Evolutionary conservation across 2,797 vertebrate genomes (phyloP), one percentile per base, ranked within the genome.

Genomic region (Parambassis ranga): DNA sequence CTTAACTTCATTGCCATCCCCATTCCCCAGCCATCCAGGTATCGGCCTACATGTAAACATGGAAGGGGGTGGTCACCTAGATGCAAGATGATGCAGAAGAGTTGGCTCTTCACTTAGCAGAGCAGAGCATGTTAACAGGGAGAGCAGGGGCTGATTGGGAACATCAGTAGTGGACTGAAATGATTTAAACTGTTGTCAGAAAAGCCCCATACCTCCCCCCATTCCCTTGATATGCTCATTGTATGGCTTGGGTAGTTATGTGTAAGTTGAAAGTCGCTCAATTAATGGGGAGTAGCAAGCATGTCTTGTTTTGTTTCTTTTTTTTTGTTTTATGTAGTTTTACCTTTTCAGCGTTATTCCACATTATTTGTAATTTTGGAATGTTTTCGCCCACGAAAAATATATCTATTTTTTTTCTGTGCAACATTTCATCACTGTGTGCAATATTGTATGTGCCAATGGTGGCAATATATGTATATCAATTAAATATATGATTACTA

Each of bases 371-470:
- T 92, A 77, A 86, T 84, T 90, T 91, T 91, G 87, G 87, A 91
- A 90, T 88, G 87, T 87, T 90, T 86, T 86, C 71, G 85, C 89
- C 90, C 90, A 88, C 82, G 82, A 90, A 87, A 87, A 86, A 90
- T 80, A 78, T 77, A 71, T 42, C 64, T 83, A 82, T 83, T 36
- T 18, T 88, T 89, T 89, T 82, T 89, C 87, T 90, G 87, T 89
- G 91, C 90, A 92, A 90, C 91, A 92, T 92, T 93, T 93, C 90
- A 92, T 93, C 90, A 93, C 87, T 89, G 87, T 93, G 92, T 94
- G 93, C 92, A 93, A 94, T 94, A 94, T 92, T 88, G 83, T 92
- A 92, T 84, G 91, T 94, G 93, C 92, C 93, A 94, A 93, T 90
- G 86, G 84, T 90, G 93, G 92, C 92, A 93, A 90, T 92, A 92